Conservation (phyloP, 2,888 invertebrate genomes). For the Tenthredo scrophulariae region DNA sequence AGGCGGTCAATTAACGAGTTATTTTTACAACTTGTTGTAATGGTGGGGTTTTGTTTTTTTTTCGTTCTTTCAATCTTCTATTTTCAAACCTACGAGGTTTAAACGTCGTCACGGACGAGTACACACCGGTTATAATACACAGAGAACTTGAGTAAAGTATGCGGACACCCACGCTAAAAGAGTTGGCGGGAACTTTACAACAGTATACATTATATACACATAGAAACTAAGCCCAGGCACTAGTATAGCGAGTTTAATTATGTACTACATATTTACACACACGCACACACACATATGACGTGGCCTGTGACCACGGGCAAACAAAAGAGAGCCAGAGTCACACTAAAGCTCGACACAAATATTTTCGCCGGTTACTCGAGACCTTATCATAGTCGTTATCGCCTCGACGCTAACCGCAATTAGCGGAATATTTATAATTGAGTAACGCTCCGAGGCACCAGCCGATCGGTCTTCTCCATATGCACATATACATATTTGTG, state of each 20-base stretch:
- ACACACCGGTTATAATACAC: neutral
- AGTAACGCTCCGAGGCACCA: constrained; percentile 47
- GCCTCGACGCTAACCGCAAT: constrained; percentile 51
- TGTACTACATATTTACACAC: neutral
- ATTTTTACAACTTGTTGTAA: constrained; percentile 22
- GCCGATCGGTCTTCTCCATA: neutral
- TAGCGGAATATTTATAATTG: constrained; percentile 53
- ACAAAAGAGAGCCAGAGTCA: neutral
- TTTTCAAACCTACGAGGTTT: constrained; percentile 5
- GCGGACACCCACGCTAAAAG: constrained; percentile 17
- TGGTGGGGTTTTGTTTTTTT: neutral
- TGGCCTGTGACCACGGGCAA: constrained; percentile 12
- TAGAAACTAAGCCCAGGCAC: neutral
- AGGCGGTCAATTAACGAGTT: constrained; percentile 25
- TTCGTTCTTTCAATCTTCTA: neutral
- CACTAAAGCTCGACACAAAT: constrained; percentile 36
- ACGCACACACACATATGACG: neutral
- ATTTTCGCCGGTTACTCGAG: constrained; percentile 49
- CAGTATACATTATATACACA: neutral
- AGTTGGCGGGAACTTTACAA: neutral
- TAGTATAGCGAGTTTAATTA: constrained; percentile 16
- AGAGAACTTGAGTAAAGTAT: neutral
- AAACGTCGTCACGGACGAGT: constrained; percentile 4
- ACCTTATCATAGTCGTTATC: constrained; percentile 48
- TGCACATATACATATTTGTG: neutral